Evolutionary conservation across 2,797 vertebrate species (phyloP), one percentile per base, ranked within the genome.

Genomic region (Pseudochromis fuscus): DNA sequence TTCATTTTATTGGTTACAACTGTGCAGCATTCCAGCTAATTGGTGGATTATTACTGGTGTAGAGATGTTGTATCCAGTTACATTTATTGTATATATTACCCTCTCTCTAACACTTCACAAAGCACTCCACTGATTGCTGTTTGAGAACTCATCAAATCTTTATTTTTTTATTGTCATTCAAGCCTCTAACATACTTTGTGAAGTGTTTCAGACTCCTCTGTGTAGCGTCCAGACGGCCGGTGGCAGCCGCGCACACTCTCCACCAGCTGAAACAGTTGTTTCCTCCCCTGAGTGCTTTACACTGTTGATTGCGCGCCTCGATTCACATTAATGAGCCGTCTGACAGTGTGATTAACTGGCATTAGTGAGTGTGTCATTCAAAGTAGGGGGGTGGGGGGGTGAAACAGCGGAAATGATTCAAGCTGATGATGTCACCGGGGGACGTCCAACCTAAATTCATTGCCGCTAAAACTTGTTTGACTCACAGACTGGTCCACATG

Each of bases 391-490:
- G 49, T 51, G 28, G 12, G 67, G 72, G 82, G 70, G 49, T 67
- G 66, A 82, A 71, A 52, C 57, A 61, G 8, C 51, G 51, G 79
- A 86, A 80, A 75, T 84, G 74, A 87, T 70, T 88, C 85, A 82
- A 80, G 45, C 55, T 48, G 4, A 33, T 82, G 83, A 85, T 74
- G 70, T 86, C 83, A 82, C 19, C 7, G 1, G 3, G 0, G 10
- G 19, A 2, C 2, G 15, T 68, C 59, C 48, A 7, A 13, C 4
- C 12, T 21, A 23, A n/a, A 76, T 45, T 40, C 58, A 13, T 35
- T 28, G 58, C n/a, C 50, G 13, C 53, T 49, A 60, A 75, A 28
- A 46, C 61, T 52, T n/a, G 19, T 37, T 56, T 83, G 79, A 84
- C 67, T 86, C 67, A 70, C 37, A 8, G 12, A 21, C 46, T 65